These are phyloP conservation scores for Parapsyche elsis DNA, from an alignment of 1,140 invertebrate genomes.

Conservation along the genomic window DNA sequence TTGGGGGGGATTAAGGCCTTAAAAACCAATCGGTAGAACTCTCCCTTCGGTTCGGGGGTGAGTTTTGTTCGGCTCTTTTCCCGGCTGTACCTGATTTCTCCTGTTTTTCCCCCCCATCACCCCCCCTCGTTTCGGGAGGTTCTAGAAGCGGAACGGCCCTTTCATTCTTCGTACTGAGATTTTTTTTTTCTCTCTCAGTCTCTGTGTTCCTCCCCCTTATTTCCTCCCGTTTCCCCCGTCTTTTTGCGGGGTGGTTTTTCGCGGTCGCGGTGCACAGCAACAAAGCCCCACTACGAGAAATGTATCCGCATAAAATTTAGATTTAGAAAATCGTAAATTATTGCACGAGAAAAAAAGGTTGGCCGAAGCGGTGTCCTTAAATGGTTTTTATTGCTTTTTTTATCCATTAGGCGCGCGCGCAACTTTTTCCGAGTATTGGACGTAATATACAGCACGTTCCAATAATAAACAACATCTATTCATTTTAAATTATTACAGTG, in stretches of 20 bases:
- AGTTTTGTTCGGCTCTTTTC: not conserved
- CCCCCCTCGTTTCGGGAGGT: not conserved
- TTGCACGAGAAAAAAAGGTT: slow-evolving; percentile 7
- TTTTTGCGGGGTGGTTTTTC: slow-evolving; percentile 2
- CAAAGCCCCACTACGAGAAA: not conserved
- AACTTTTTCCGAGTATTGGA: too few relatives aligned
- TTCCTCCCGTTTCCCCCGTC: not conserved
- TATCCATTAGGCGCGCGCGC: not conserved
- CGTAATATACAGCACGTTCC: too few relatives aligned
- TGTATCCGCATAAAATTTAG: slow-evolving; percentile 35
- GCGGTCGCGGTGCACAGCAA: slow-evolving; percentile 7
- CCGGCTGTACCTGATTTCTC: slow-evolving; percentile 2
- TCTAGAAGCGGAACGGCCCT: slow-evolving; percentile 21
- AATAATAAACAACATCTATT: too few relatives aligned
- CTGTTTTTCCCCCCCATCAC: not conserved
- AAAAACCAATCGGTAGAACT: slow-evolving; percentile 9
- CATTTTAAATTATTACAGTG: too few relatives aligned
- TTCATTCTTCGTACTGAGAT: slow-evolving; percentile 9
- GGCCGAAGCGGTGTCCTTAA: slow-evolving; percentile 10
- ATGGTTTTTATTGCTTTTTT: slow-evolving; percentile 18
- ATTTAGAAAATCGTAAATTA: slow-evolving; percentile 32
- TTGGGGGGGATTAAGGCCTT: slow-evolving; percentile 2
- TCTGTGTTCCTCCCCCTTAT: not conserved
- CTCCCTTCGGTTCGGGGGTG: not conserved
- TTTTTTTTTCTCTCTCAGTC: not conserved